These are phyloP conservation scores for Caenorhabditis becei DNA, from an alignment of 2,888 invertebrate genomes.

Conservation along the genomic window DNA sequence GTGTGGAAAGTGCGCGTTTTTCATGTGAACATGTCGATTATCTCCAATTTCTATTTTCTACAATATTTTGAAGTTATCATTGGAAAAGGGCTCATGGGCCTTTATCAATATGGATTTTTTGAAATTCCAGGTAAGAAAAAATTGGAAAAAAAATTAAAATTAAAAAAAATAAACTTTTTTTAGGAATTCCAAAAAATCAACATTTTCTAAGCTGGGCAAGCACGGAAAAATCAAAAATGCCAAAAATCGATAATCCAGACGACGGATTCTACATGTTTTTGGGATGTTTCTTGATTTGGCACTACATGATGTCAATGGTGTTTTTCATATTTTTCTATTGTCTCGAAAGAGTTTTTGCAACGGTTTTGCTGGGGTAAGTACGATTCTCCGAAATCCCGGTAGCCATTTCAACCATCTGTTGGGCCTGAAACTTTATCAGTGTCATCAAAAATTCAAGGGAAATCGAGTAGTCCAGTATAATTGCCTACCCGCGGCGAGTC, in stretches of 20 bases:
- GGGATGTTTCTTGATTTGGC: constrained; percentile 39
- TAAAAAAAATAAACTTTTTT: background rate
- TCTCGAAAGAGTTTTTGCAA: constrained; percentile 36
- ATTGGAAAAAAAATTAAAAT: background rate
- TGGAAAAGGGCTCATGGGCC: constrained; percentile 16
- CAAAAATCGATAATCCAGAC: background rate
- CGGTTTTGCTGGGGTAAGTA: constrained; percentile 27
- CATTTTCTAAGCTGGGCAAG: constrained; percentile 31
- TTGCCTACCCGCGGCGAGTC: no score
- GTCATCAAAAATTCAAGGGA: no score
- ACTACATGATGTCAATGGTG: constrained; percentile 48
- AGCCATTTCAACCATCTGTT: background rate
- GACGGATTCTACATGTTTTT: constrained; percentile 33
- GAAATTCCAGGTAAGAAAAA: constrained; percentile 6
- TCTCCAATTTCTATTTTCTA: constrained; percentile 16
- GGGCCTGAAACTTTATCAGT: background rate
- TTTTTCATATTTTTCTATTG: constrained; percentile 47
- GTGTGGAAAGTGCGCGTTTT: constrained; percentile 28
- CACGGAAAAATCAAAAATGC: background rate
- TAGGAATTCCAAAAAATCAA: constrained; percentile 21
- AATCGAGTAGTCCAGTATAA: no score
- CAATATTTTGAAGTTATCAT: constrained; percentile 37
- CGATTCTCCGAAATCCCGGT: background rate
- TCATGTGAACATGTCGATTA: constrained; percentile 42
- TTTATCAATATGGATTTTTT: constrained; percentile 35